Base-by-base conservation (phyloP, 2,888 invertebrate species). In the Tuberolachnus salignus region DNA sequence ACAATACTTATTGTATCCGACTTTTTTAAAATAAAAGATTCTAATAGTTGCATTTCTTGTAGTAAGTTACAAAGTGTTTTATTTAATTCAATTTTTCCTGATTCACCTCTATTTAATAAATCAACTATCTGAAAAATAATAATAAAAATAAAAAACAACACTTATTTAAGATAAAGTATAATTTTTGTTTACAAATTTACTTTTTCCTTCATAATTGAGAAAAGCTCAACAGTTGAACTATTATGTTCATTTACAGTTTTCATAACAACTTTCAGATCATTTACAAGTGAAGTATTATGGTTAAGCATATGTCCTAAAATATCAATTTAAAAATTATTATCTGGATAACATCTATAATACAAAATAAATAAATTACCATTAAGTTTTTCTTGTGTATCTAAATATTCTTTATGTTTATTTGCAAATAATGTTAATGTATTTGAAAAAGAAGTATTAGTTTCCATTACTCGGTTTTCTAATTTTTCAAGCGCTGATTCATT, bases 361-460 rank as follows among this genome's bases (percentile, higher is more conserved):
- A 21, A 69, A 19, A 42, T 16, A 9, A 63, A 63, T 11, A 64
- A 49, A 13, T 59, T 69, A 78, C 78, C 78, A 61, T 23, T 69
- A 1, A 78, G 34, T 69, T 78, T 69, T 23, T 69, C 51, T 69
- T 78, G 78, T 21, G 34, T 21, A 42, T 78, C 78, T 3, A 78
- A 61, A 61, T 69, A 78, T 69, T 78, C 69, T 61, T 42, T 78
- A 51, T 78, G 61, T 78, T 69, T 78, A 59, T 51, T 78, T 61
- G 69, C 78, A 78, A 78, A 78, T 23, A 78, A 42, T 14, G 51
- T 49, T 42, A 78, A 69, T 9, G 78, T 78, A 42, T 78, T 78
- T 23, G 69, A 78, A 69, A 78, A 78, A 16, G 78, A 69, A n/a
- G 14, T 13, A 69, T 78, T 78, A 34, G 78, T 78, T 51, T 78